phyloP scores from a whole-genome alignment of 2,888 invertebrate genomes.

The Xestoiulus laeticollis region DNA sequence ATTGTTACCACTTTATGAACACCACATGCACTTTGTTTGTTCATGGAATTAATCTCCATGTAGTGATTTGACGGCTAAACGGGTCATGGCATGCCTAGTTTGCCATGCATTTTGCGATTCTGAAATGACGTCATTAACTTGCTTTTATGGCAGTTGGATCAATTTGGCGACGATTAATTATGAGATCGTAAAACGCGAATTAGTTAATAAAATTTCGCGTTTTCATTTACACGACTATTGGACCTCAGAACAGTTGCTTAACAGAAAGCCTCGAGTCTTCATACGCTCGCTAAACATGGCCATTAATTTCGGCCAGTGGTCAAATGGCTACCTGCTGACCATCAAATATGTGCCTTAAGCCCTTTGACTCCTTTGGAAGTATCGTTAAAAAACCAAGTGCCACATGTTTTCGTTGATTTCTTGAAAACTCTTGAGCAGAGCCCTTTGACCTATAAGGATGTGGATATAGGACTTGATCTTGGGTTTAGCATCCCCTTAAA shows the following conservation, averaged over 20 bases:
- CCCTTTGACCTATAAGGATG: too few species aligned
- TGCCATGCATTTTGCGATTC: neutral
- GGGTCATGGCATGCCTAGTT: too few species aligned
- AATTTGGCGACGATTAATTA: neutral
- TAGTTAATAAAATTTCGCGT: neutral
- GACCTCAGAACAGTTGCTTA: neutral
- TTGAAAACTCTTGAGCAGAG: too few species aligned
- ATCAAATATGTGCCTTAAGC: too few species aligned
- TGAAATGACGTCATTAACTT: neutral
- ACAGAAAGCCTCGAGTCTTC: neutral
- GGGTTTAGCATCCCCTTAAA: too few species aligned
- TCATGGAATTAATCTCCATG: neutral
- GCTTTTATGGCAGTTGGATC: neutral
- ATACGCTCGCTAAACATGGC: neutral
- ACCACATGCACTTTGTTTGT: neutral
- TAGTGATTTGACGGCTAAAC: neutral
- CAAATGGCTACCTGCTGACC: slow-evolving; percentile 14
- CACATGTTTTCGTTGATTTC: too few species aligned
- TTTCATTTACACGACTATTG: neutral
- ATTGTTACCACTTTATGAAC: neutral
- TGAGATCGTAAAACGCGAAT: slow-evolving; percentile 8
- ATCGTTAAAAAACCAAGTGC: too few species aligned
- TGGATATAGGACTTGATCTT: too few species aligned
- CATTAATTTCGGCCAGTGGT: neutral
- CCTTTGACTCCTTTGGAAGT: too few species aligned